These are phyloP conservation scores for Trogon melanurus DNA, from an alignment of 2,113 vertebrate species.

Conservation along the genomic window DNA sequence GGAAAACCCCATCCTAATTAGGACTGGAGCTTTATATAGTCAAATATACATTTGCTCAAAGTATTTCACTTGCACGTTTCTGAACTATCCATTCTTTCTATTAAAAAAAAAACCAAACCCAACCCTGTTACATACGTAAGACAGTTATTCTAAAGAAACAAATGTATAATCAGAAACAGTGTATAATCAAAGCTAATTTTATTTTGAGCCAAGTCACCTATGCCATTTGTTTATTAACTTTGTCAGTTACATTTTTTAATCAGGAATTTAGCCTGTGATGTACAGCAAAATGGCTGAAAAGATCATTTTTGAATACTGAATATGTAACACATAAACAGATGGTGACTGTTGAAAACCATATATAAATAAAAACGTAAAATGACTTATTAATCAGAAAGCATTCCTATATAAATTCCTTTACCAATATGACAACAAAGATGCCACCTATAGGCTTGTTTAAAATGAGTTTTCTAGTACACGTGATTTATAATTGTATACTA, in stretches of 20 bases:
- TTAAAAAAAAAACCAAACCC: background rate
- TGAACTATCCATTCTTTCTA: background rate
- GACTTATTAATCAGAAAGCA: background rate
- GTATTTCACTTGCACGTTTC: background rate
- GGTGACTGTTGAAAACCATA: slow-evolving; percentile 1
- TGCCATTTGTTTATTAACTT: slow-evolving; percentile 1
- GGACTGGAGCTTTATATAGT: background rate
- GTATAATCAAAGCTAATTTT: background rate
- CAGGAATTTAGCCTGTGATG: background rate
- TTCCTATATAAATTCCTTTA: background rate
- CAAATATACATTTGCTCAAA: background rate
- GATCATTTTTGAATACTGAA: background rate
- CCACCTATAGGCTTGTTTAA: background rate
- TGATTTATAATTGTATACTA: background rate
- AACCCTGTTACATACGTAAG: background rate
- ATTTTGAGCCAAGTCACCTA: background rate
- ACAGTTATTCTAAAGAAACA: background rate
- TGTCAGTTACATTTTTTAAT: background rate
- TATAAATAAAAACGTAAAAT: slow-evolving; percentile 13
- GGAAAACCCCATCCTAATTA: background rate
- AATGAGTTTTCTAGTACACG: background rate
- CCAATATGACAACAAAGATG: background rate
- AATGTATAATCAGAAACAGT: no score
- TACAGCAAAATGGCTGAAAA: background rate
- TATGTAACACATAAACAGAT: background rate